Evolutionary conservation across 1,140 invertebrate genomes (phyloP), one percentile per base, ranked within the genome.

Genomic region (Drosophila leontia): DNA sequence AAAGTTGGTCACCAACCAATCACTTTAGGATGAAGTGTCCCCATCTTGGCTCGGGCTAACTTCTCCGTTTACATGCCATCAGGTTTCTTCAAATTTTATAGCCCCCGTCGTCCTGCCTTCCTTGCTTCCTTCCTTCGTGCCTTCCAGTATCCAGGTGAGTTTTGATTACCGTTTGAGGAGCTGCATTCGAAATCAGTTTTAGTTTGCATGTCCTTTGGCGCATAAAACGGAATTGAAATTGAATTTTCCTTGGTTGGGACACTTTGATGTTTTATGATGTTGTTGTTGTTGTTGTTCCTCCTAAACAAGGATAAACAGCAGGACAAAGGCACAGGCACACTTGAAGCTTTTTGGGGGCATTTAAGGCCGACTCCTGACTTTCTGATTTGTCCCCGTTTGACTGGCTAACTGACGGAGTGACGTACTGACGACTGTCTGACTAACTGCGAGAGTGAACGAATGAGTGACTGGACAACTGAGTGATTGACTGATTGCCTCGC

Each of bases 151-250:
- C 26, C 35, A 19, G 65, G 41, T 51, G 65, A 72, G 53, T 59
- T 72, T 72, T 72, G 69, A 72, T 72, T 72, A 72, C 69, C 67
- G 69, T 72, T 72, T 72, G 69, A 71, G 81, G 57, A 77, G 85
- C 83, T 86, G 82, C 80, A 88, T 88, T 88, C 70, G 55, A 88
- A 88, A 90, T 90, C 84, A 81, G 84, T 90, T 78, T 87, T 88
- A 72, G 85, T 88, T 88, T 88, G 84, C 84, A 87, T 88, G 74
- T 85, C 82, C 78, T 85, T 78, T 81, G 68, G 82, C 69, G 80
- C 68, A 80, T 76, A 80, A 86, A 87, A 77, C 75, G 64, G 75
- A 83, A 87, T 87, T 70, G 83, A 88, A 87, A 84, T 88, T 88
- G 68, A 76, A 78, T 74, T 88, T 80, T 41, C 51, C 56, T 60